Evolutionary conservation across 2,113 vertebrate species (phyloP).

Genomic region (Macroglossus sobrinus): DNA sequence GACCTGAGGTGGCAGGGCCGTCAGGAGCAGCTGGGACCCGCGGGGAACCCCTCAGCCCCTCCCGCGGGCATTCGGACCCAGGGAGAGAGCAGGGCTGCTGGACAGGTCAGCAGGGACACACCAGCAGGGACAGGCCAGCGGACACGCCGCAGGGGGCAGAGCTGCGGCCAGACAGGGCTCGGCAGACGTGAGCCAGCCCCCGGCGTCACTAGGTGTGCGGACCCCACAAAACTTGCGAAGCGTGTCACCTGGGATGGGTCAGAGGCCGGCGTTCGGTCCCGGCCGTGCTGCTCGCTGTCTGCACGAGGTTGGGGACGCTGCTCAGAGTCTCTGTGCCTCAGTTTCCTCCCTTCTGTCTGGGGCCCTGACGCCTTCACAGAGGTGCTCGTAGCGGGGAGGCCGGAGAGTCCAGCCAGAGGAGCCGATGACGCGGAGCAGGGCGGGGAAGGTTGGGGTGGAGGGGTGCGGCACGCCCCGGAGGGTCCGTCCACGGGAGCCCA

Average conservation of each 20-base stretch:
- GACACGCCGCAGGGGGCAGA: fast-evolving
- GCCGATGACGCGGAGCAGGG: too few relatives aligned
- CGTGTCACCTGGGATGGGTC: fast-evolving
- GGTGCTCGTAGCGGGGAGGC: too few relatives aligned
- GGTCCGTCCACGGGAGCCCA: background rate
- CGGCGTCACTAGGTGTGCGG: too few relatives aligned
- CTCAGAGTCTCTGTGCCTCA: background rate
- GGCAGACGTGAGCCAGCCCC: fast-evolving
- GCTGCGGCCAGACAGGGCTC: background rate
- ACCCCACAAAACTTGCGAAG: too few relatives aligned
- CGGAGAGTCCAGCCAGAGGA: background rate
- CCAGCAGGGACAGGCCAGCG: background rate
- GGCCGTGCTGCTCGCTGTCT: fast-evolving
- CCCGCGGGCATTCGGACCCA: background rate
- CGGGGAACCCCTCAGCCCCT: too few relatives aligned
- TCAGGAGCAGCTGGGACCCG: background rate
- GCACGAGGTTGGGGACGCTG: fast-evolving
- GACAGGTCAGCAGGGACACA: fast-evolving
- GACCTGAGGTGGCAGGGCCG: background rate
- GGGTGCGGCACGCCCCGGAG: too few relatives aligned
- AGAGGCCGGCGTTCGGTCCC: background rate
- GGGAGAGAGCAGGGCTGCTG: background rate
- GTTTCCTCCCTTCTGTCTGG: background rate
- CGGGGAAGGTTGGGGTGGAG: too few relatives aligned
- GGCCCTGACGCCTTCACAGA: background rate